Base-by-base conservation (phyloP, 2,888 invertebrate species). In the Machimus atricapillus region DNA sequence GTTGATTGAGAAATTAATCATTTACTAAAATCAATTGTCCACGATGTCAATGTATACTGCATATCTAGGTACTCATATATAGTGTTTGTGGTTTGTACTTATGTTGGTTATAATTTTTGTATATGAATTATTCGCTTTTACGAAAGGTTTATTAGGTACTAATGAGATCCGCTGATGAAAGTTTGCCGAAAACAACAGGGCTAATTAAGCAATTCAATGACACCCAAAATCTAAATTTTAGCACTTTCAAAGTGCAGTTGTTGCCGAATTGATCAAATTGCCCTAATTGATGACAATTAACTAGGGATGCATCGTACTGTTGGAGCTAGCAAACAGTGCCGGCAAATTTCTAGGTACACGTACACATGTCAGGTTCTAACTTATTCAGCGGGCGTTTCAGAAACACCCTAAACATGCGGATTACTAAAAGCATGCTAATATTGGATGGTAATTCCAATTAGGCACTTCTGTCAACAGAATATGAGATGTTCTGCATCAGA, bases 371-470 rank as follows among this genome's bases (percentile, higher is more conserved):
- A 66, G 66, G 23, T 27, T 66, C 14, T 66, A 66, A 66, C 66
- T 66, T 66, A 66, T 66, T 66, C 76, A 76, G 6, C 34, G 37
- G 76, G 76, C 76, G 37, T 76, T 76, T 19, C 76, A 37, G 76
- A 2, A 76, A 76, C 76, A 76, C 76, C 76, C 76, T n/a, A n/a
- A 76, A 76, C 76, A 76, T 76, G 76, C n/a, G 76, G 34, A 76
- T 76, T 76, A 76, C 76, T 76, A 76, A 34, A 76, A 76, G 37
- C 76, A 76, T 37, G 76, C 76, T 76, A 76, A 76, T 76, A 76
- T 76, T 76, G 76, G 19, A 37, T 37, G 76, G 37, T 37, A 76
- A 76, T 37, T 76, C 76, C 76, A 76, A 76, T 76, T 76, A 76
- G 37, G 34, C 37, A 37, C n/a, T 76, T n/a, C 76, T 37, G 76